Conservation (phyloP, 2,888 invertebrate species). For the Augochlorella aurata region DNA sequence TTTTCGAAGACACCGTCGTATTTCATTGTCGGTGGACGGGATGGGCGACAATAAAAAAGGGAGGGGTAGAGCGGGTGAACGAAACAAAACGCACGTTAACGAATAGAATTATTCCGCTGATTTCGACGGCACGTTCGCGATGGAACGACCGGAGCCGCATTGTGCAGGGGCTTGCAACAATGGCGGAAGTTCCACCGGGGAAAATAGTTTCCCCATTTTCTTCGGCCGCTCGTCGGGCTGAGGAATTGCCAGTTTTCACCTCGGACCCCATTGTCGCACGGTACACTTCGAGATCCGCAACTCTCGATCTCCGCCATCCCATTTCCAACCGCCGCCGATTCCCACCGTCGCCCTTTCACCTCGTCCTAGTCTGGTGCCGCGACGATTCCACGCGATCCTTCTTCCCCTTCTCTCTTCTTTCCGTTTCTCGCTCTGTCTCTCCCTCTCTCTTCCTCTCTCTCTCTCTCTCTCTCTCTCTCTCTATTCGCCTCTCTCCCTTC, state of each 20-base stretch:
- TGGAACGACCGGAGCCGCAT: constrained; percentile 51
- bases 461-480: background rate
- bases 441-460: background rate
- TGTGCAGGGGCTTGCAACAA: constrained; percentile 54
- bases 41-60: background rate
- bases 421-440: background rate
- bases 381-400: constrained; percentile 35
- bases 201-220: constrained; percentile 76
- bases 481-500: constrained; percentile 12
- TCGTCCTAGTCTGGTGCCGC: constrained; percentile 13
- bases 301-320: constrained; percentile 60
- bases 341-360: constrained; percentile 24
- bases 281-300: constrained; percentile 57
- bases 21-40: constrained; percentile 24
- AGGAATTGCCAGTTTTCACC: constrained; percentile 70
- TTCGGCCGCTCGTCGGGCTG: constrained; percentile 62
- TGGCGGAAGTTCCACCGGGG: constrained; percentile 62
- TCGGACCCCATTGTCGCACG: constrained; percentile 63
- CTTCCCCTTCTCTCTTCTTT: background rate
- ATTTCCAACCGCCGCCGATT: constrained; percentile 55
- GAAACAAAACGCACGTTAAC: constrained; percentile 17
- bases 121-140: constrained; percentile 48
- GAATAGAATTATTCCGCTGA: constrained; percentile 54
- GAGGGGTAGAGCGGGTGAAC: background rate
- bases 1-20: constrained; percentile 47